These are phyloP conservation scores for Drosophila willistoni DNA, from an alignment of 1,140 invertebrate genomes.

Conservation along the genomic window DNA sequence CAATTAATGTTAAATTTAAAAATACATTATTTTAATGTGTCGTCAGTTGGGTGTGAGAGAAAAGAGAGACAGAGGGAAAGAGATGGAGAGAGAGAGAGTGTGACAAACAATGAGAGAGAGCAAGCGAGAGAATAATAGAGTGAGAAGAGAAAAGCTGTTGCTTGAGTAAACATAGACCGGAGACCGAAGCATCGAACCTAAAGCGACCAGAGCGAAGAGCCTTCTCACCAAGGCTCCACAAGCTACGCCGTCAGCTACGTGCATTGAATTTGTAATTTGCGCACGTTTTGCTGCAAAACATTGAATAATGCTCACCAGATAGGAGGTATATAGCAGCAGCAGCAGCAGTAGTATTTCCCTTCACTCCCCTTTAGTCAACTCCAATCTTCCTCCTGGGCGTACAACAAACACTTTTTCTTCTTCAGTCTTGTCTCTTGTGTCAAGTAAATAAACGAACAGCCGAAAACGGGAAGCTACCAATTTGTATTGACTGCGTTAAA, in stretches of 20 bases:
- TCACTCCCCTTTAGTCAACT: too few relatives aligned
- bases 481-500: constrained; percentile 73
- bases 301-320: constrained; percentile 78
- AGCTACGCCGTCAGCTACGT: constrained; percentile 68
- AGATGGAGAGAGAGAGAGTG: not conserved
- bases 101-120: not conserved
- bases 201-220: constrained; percentile 23
- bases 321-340: not conserved
- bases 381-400: not conserved
- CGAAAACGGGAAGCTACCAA: constrained; percentile 46
- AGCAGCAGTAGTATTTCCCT: too few relatives aligned
- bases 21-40: constrained; percentile 82
- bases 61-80: constrained; percentile 5
- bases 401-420: constrained; percentile 48
- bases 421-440: constrained; percentile 12
- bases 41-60: constrained; percentile 52
- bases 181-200: constrained; percentile 15
- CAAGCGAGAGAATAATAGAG: constrained; percentile 13
- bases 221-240: constrained; percentile 39
- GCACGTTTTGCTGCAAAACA: constrained; percentile 74
- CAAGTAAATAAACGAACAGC: constrained; percentile 68
- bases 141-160: constrained; percentile 36
- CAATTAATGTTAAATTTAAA: constrained; percentile 82
- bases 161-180: constrained; percentile 48
- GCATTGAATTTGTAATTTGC: constrained; percentile 81